These are phyloP conservation scores for Lepidurus apus DNA, from an alignment of 1,140 invertebrate genomes.

Conservation along the genomic window DNA sequence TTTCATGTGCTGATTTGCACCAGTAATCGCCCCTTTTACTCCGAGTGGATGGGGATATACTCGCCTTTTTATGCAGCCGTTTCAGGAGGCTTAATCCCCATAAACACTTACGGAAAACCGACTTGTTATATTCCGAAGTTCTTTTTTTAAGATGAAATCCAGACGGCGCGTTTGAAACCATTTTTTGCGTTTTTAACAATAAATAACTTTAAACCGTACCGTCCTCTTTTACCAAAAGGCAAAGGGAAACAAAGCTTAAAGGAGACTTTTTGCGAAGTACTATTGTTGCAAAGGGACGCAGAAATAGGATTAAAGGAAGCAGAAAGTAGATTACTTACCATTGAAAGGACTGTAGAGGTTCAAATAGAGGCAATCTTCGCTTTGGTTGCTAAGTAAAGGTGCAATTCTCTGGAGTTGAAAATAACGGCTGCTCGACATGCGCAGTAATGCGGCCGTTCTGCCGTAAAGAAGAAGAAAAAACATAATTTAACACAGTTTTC, in stretches of 20 bases:
- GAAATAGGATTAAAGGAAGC: not conserved
- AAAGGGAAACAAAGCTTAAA: not conserved
- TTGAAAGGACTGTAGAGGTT: constrained; percentile 86
- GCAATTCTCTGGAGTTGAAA: constrained; percentile 76
- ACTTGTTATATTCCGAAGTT: no score
- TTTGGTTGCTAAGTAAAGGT: constrained; percentile 80
- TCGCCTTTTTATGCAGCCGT: not conserved
- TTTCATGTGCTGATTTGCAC: not conserved
- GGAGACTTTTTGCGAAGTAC: not conserved
- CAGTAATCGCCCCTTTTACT: not conserved
- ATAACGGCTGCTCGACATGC: constrained; percentile 82
- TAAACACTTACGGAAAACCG: not conserved
- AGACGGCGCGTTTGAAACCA: no score
- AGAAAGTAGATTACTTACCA: constrained; percentile 58
- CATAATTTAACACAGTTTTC: not conserved
- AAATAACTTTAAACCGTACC: not conserved
- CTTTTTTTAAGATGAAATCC: no score
- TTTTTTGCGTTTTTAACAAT: not conserved
- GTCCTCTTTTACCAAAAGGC: not conserved
- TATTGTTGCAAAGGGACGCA: not conserved
- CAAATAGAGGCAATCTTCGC: constrained; percentile 93
- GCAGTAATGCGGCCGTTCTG: constrained; percentile 62
- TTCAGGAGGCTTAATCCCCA: not conserved
- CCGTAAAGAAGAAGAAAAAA: not conserved
- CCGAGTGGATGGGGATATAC: not conserved